Evolutionary conservation across 2,797 vertebrate genomes (phyloP).

Genomic region (Hirundo rustica): DNA sequence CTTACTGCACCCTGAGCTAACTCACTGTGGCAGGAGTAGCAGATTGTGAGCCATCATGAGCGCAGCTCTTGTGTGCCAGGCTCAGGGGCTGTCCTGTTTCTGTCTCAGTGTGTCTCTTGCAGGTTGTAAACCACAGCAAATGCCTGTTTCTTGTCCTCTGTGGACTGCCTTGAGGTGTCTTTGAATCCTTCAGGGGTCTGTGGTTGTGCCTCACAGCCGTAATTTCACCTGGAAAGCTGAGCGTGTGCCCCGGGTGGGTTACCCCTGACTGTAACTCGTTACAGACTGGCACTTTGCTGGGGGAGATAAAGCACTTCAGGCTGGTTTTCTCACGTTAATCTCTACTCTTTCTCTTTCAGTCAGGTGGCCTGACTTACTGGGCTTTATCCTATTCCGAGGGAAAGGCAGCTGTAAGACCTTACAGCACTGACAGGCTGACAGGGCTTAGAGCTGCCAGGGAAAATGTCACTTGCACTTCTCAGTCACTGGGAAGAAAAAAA

Average conservation of each 20-base stretch:
- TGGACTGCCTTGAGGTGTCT: neutral
- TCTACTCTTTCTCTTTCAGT: neutral
- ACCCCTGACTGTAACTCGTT: neutral
- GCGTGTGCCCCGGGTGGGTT: neutral
- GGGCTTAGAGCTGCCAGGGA: neutral
- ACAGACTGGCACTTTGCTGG: neutral
- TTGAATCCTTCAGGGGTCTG: neutral
- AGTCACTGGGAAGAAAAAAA: neutral
- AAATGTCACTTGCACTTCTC: neutral
- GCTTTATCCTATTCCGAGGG: neutral
- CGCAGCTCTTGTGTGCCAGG: neutral
- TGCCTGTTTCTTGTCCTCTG: neutral
- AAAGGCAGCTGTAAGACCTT: neutral
- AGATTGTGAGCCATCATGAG: conserved; percentile 42
- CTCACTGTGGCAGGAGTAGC: conserved; percentile 1
- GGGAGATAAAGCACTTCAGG: neutral
- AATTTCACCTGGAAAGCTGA: neutral
- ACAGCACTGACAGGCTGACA: neutral
- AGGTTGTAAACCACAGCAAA: neutral
- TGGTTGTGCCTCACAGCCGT: neutral
- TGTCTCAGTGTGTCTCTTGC: conserved; percentile 5
- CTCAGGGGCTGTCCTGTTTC: conserved; percentile 10
- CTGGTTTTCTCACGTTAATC: neutral
- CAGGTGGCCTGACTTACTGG: neutral
- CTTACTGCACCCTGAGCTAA: conserved; percentile 20